phyloP scores from a whole-genome alignment of 2,113 vertebrate species.

The Phyllopteryx taeniolatus region DNA sequence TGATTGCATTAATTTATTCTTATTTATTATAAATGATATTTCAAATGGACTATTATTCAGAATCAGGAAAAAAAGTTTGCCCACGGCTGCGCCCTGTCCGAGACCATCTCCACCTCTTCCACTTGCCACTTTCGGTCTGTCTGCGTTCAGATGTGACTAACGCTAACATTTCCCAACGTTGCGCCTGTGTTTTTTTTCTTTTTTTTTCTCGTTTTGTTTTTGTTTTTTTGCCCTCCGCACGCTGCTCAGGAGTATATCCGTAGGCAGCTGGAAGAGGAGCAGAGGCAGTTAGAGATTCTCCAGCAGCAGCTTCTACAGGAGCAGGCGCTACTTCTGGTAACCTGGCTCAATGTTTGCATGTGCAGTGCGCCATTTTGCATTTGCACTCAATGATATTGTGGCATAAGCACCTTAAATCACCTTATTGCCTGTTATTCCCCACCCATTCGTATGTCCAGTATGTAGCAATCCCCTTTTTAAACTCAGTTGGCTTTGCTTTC shows the following conservation, averaged over 20 bases:
- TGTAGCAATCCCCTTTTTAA: neutral
- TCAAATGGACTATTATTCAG: no score
- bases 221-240: conserved; percentile 49
- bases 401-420: neutral
- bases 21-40: no score
- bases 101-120: conserved; percentile 18
- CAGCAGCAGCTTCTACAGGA: conserved; percentile 98
- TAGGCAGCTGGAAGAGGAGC: conserved; percentile 98
- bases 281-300: conserved; percentile 99
- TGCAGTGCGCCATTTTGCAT: neutral
- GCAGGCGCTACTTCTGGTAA: conserved; percentile 98
- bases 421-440: neutral
- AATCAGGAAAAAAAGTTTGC: neutral
- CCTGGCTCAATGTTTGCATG: conserved; percentile 28
- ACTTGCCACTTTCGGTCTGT: conserved; percentile 1
- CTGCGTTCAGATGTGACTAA: conserved; percentile 9
- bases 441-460: neutral
- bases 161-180: conserved; percentile 14
- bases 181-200: conserved; percentile 25
- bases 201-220: conserved; percentile 18
- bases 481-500: neutral
- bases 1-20: no score
- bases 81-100: neutral
- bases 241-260: conserved; percentile 96
- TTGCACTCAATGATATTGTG: neutral